A percentile compares a stretch with the other conserved stretches of the same genome.
phyloP scores from a whole-genome alignment of 30 jellyfish, hydroid and myxozoan species.

The Hydractinia echinata region DNA sequence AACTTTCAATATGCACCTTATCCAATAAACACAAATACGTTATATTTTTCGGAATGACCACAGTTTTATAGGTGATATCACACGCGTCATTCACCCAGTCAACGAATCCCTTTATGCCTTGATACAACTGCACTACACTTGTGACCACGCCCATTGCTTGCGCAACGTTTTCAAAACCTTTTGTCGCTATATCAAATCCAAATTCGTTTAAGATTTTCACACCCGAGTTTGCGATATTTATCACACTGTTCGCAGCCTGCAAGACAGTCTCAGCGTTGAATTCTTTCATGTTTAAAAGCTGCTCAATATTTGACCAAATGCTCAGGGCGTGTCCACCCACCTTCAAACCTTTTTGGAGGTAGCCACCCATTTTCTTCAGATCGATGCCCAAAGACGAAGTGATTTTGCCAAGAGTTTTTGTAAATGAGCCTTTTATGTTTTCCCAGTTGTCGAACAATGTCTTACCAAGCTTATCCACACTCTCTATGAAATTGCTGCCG shows the following conservation, averaged over 20 bases:
- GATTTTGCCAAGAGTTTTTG: constrained; percentile 42
- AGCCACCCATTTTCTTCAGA: constrained; percentile 60
- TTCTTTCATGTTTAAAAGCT: constrained; percentile 60
- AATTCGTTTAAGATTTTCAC: constrained; percentile 41
- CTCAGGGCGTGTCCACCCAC: constrained; percentile 48
- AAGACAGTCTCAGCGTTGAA: constrained; percentile 54
- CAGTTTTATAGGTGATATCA: constrained; percentile 68
- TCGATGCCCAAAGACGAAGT: constrained; percentile 66
- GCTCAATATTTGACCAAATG: constrained; percentile 45
- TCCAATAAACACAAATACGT: constrained; percentile 58
- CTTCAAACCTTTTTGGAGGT: constrained; percentile 44
- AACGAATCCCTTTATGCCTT: constrained; percentile 64
- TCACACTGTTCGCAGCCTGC: constrained; percentile 48
- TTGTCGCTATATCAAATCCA: constrained; percentile 63
- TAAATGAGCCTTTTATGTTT: constrained; percentile 60
- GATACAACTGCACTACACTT: constrained; percentile 59
- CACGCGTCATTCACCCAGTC: constrained; percentile 83
- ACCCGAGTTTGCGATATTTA: constrained; percentile 43
- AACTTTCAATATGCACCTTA: constrained; percentile 34
- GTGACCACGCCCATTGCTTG: constrained; percentile 21
- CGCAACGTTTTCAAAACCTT: constrained; percentile 32
- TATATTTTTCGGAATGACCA: constrained; percentile 32
- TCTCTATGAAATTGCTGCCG: constrained; percentile 61
- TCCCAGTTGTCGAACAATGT: constrained; percentile 65
- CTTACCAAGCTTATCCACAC: constrained; percentile 64